Conservation (phyloP, 2,888 invertebrate genomes). For the Ochropacha duplaris region DNA sequence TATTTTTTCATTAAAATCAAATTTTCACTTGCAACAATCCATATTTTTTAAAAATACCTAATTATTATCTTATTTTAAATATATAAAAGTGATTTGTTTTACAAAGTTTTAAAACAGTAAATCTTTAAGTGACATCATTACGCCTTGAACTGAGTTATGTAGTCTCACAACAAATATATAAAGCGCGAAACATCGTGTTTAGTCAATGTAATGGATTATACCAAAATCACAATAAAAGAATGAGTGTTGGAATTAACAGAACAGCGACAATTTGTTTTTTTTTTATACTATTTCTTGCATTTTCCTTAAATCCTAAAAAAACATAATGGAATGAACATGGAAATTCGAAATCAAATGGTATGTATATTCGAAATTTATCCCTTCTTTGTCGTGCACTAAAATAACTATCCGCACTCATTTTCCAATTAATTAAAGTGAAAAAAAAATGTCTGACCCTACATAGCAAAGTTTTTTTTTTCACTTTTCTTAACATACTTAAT, state of each 20-base stretch:
- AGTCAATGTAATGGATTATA: conserved; percentile 67
- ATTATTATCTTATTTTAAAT: too few species aligned
- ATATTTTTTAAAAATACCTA: too few species aligned
- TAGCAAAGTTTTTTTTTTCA: too few species aligned
- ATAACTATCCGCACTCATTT: conserved; percentile 73
- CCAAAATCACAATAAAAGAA: conserved; percentile 82
- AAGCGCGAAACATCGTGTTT: conserved; percentile 57
- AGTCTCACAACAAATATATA: conserved; percentile 83
- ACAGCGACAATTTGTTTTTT: conserved; percentile 75
- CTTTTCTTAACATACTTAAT: conserved; percentile 22
- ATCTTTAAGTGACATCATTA: conserved; percentile 52
- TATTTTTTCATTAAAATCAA: neutral
- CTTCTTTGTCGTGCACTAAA: conserved; percentile 65
- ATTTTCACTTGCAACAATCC: too few species aligned
- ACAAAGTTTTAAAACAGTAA: conserved; percentile 4
- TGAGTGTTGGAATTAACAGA: conserved; percentile 84
- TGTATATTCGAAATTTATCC: conserved; percentile 69
- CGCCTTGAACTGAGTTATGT: conserved; percentile 52
- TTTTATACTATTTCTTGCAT: conserved; percentile 49
- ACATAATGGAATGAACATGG: conserved; percentile 43
- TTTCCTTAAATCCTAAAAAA: conserved; percentile 51
- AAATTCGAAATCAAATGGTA: conserved; percentile 66
- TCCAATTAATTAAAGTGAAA: conserved; percentile 40
- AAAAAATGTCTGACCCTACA: too few species aligned
- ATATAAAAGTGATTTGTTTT: neutral